Base-by-base conservation (phyloP, 2,888 invertebrate genomes). In the Mermis nigrescens region DNA sequence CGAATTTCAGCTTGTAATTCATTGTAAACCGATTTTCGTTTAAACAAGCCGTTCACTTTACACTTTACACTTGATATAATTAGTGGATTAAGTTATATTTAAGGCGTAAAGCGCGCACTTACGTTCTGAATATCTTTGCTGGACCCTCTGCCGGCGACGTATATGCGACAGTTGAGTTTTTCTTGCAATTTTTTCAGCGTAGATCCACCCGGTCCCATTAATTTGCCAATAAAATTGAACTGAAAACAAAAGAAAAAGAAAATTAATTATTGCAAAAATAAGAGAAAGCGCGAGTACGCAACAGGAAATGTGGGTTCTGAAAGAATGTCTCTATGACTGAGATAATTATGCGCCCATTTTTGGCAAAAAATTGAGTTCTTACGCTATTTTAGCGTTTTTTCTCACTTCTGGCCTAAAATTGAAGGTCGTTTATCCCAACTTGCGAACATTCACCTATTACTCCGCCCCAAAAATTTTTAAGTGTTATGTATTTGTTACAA, bases 111-210 rank as follows among this genome's bases (percentile, higher is more conserved):
- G n/a, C n/a, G n/a, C n/a, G 27, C 7, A 22, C 7, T 22, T 27
- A 52, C 52, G 7, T 52, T 52, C n/a, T 7, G 12, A 7, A 7
- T 52, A n/a, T 52, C 52, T 52, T 27, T 22, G 24, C 24, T 52
- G 4, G 55, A 55, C 7, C 55, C 55, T 26, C 31, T 22, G 4
- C 55, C 55, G n/a, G n/a, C 22, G 7, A 55, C 31, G n/a, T n/a
- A 4, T 7, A 55, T 55, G 7, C 28, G 22, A 27, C n/a, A 3
- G 22, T 31, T 12, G 28, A n/a, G 22, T 55, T 55, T 29, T 29
- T 26, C 31, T 31, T 55, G 55, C 28, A 55, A 3, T 26, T 24
- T 29, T 31, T 55, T 12, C 55, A 55, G n/a, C 27, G 55, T 55
- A 27, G 55, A 24, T 27, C 55, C 55, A 28, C 27, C 19, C 3